Conservation (phyloP, 92 coral and sea anemone genomes). For the Zoanthus gigantus region DNA sequence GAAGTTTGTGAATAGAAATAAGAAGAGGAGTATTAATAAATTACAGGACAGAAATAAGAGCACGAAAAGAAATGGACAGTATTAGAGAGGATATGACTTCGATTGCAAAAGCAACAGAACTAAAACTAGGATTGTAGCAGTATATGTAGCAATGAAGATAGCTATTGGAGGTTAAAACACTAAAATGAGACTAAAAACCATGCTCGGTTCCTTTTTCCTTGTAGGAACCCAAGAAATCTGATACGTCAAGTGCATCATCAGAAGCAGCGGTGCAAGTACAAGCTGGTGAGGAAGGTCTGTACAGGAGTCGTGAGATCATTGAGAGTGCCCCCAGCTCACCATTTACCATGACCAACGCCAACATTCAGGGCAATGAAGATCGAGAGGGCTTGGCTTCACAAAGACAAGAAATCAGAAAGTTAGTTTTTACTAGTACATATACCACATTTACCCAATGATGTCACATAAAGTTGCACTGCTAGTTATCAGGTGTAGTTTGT, state of each 20-base stretch:
- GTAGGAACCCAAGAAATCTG: neutral
- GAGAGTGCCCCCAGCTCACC: constrained; percentile 67
- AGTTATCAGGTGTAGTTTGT: neutral
- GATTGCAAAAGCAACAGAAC: no score
- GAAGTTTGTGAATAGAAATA: no score
- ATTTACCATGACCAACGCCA: constrained; percentile 60
- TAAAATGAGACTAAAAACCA: no score
- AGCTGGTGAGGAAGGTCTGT: constrained; percentile 51
- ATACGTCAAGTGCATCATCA: neutral
- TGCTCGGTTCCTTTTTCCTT: neutral
- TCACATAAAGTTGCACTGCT: neutral
- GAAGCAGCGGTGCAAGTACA: neutral
- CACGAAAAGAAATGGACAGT: no score
- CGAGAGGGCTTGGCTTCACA: constrained; percentile 67
- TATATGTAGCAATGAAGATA: no score
- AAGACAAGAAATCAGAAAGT: constrained; percentile 83
- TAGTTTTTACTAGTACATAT: neutral
- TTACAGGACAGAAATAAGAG: no score
- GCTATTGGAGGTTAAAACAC: no score
- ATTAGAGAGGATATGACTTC: no score
- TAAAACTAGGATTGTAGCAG: no score
- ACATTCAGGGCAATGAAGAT: constrained; percentile 57
- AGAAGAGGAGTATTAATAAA: no score
- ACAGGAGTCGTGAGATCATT: constrained; percentile 73
- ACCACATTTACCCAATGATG: neutral